These are phyloP conservation scores for Anhinga rufa DNA, from an alignment of 2,113 vertebrate genomes.

Conservation along the genomic window DNA sequence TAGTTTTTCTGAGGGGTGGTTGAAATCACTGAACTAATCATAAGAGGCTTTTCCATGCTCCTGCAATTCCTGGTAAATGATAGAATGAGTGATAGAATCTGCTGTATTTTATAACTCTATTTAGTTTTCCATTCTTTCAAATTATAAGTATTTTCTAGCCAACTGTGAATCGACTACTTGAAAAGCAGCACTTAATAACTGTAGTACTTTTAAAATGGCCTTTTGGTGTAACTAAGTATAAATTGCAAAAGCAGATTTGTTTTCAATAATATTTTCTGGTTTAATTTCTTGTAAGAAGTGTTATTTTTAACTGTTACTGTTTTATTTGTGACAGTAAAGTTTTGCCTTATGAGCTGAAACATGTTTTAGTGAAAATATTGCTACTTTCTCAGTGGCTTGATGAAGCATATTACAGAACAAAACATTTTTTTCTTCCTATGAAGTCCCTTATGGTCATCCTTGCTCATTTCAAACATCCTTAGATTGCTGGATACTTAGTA, in stretches of 20 bases:
- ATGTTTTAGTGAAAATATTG: not conserved
- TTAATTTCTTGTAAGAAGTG: not conserved
- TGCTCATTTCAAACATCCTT: not conserved
- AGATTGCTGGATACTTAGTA: not conserved
- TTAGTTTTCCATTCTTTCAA: not conserved
- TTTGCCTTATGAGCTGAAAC: not conserved
- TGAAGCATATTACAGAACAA: not conserved
- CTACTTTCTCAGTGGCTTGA: not conserved
- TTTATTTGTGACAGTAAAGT: not conserved
- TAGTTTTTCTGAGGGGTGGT: not conserved
- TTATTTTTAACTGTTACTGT: not conserved
- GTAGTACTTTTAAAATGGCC: not conserved
- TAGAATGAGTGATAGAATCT: not conserved
- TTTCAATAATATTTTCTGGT: not conserved
- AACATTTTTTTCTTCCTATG: not conserved
- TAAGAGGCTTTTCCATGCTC: not conserved
- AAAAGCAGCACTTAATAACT: not conserved
- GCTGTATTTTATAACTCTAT: not conserved
- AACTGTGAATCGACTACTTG: not conserved
- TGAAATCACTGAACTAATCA: not conserved
- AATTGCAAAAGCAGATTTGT: not conserved
- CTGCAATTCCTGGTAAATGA: not conserved
- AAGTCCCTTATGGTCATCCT: not conserved
- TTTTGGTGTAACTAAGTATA: not conserved
- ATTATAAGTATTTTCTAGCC: not conserved